Conservation (phyloP, 2,888 invertebrate genomes). For the Calliopum simillimum region DNA sequence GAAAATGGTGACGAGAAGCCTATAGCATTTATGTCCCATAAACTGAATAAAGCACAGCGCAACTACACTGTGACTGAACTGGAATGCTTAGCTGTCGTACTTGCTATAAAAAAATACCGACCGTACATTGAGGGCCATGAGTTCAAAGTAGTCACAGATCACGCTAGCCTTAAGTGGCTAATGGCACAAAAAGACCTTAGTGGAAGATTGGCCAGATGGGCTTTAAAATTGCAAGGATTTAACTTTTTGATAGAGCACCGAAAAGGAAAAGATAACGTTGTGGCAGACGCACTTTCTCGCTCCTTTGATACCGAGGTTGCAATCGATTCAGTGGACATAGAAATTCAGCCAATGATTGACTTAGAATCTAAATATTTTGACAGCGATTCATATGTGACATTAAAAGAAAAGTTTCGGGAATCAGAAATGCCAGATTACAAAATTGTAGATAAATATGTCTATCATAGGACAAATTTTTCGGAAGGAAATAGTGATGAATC, state of each 20-base stretch:
- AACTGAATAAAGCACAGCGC: slow-evolving; percentile 39
- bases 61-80: slow-evolving; percentile 33
- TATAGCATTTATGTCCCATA: slow-evolving; percentile 39
- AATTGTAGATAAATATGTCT: not conserved
- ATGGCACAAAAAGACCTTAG: slow-evolving; percentile 21
- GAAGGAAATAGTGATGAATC: slow-evolving; percentile 8
- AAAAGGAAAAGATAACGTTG: slow-evolving; percentile 27
- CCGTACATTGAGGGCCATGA: slow-evolving; percentile 30
- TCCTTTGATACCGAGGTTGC: not conserved
- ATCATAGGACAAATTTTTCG: slow-evolving; percentile 14
- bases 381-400: not conserved
- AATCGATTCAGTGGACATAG: not conserved
- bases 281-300: slow-evolving; percentile 29
- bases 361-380: slow-evolving; percentile 11
- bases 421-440: slow-evolving; percentile 1
- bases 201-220: slow-evolving; percentile 19
- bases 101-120: slow-evolving; percentile 32
- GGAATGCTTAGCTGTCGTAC: slow-evolving; percentile 34
- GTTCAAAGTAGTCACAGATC: not conserved
- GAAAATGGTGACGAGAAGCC: slow-evolving; percentile 31
- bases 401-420: not conserved
- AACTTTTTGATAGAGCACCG: slow-evolving; percentile 23
- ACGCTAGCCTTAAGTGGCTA: slow-evolving; percentile 8
- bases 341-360: not conserved
- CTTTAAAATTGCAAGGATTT: slow-evolving; percentile 21